A percentile compares a stretch with the other conserved stretches of the same genome.
phyloP scores from a whole-genome alignment of 2,113 vertebrate species.

The Entosphenus tridentatus region DNA sequence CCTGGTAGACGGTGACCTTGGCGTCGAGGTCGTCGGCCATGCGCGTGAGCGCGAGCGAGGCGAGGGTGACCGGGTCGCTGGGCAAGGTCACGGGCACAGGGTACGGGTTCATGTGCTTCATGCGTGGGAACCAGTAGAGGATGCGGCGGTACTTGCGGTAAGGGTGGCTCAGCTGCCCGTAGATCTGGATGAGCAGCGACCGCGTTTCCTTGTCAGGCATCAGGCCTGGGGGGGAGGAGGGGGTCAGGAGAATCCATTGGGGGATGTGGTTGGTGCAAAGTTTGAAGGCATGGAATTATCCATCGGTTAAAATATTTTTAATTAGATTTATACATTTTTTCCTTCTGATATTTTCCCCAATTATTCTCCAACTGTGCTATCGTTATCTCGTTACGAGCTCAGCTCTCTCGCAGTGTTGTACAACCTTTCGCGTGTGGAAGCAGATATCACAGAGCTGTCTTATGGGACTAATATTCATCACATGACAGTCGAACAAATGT shows the following conservation, averaged over 20 bases:
- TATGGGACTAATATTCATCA: too few species aligned
- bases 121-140: constrained; percentile 53
- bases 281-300: too few species aligned
- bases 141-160: constrained; percentile 47
- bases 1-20: constrained; percentile 41
- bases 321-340: neutral
- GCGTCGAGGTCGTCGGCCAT: constrained; percentile 36
- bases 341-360: neutral
- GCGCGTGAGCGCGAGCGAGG: constrained; percentile 30
- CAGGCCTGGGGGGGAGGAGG: constrained; percentile 25
- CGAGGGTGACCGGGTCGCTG: constrained; percentile 33
- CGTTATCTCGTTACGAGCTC: too few species aligned
- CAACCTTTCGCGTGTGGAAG: too few species aligned
- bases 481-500: too few species aligned
- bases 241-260: neutral
- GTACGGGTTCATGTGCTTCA: constrained; percentile 40
- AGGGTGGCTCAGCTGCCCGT: constrained; percentile 42
- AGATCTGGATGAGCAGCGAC: constrained; percentile 43
- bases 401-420: too few species aligned
- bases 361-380: too few species aligned
- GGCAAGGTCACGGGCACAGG: constrained; percentile 32
- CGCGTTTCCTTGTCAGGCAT: constrained; percentile 43
- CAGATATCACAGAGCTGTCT: too few species aligned
- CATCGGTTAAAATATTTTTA: too few species aligned
- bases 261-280: too few species aligned